phyloP scores from a whole-genome alignment of 2,113 vertebrate species.

The Tenebrosternarchus preto region DNA sequence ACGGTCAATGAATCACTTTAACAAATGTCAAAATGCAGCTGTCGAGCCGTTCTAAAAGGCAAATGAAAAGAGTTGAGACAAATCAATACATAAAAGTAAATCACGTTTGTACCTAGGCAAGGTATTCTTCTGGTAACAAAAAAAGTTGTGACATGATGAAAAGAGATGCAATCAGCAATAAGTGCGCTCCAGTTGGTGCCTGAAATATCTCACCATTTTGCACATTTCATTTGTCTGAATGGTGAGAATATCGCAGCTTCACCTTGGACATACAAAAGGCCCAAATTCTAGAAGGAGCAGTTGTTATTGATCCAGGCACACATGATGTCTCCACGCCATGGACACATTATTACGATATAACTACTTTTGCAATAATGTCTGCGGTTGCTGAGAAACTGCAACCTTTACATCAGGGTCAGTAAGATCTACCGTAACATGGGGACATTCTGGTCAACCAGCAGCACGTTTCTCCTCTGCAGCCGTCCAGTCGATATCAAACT shows the following conservation, averaged over 20 bases:
- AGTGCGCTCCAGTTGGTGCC: slow-evolving; percentile 49
- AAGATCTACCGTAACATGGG: not conserved
- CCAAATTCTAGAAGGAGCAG: slow-evolving; percentile 1
- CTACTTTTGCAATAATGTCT: not conserved
- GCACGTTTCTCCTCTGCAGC: not conserved
- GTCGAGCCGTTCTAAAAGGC: slow-evolving; percentile 20
- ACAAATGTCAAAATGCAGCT: slow-evolving; percentile 49
- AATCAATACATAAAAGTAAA: slow-evolving; percentile 55
- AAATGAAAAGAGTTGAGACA: slow-evolving; percentile 43
- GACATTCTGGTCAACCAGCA: slow-evolving; percentile 9
- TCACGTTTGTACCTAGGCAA: slow-evolving; percentile 24
- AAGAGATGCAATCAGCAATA: slow-evolving; percentile 55
- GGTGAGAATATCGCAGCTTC: slow-evolving; percentile 59
- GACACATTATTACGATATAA: slow-evolving; percentile 8
- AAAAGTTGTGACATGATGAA: slow-evolving; percentile 41
- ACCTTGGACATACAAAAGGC: slow-evolving; percentile 38
- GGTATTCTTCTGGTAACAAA: slow-evolving; percentile 47
- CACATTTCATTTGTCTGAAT: slow-evolving; percentile 62
- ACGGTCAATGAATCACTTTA: slow-evolving; percentile 37
- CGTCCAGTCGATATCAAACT: not conserved
- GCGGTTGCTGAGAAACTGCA: not conserved
- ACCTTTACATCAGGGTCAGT: not conserved
- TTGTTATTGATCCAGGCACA: slow-evolving; percentile 60
- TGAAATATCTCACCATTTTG: slow-evolving; percentile 54
- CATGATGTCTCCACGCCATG: not conserved